Conservation (phyloP, 2,888 invertebrate species). For the Ichneumoninae sp. region DNA sequence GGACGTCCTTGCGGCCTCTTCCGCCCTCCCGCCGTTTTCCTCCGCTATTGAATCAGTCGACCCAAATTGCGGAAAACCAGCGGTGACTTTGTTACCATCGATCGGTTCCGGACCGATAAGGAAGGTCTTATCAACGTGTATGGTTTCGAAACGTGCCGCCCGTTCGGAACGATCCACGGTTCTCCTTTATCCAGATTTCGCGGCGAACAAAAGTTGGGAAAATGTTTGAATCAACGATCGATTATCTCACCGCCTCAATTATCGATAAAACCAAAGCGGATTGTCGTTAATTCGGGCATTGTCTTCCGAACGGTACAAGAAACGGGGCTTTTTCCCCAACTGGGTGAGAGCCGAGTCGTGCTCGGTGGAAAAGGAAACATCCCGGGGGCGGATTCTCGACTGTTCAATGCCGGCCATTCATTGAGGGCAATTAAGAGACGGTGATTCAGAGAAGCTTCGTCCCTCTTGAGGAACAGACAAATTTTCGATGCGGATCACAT, state of each 20-base stretch:
- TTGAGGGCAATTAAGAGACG: conserved; percentile 71
- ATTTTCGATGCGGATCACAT: conserved; percentile 60
- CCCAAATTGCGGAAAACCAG: conserved; percentile 61
- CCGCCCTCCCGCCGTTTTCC: conserved; percentile 25
- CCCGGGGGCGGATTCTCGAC: conserved; percentile 62
- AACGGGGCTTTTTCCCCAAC: neutral
- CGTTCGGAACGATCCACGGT: conserved; percentile 8
- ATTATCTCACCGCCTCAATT: conserved; percentile 44
- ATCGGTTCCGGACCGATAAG: conserved; percentile 45
- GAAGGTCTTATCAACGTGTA: conserved; percentile 54
- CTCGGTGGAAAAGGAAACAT: conserved; percentile 58
- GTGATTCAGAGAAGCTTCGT: neutral
- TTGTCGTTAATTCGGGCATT: conserved; percentile 60
- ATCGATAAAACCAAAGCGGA: conserved; percentile 44
- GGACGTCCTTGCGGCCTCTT: conserved; percentile 53
- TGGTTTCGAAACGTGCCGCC: conserved; percentile 51
- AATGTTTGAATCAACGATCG: conserved; percentile 40
- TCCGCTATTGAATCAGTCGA: conserved; percentile 69
- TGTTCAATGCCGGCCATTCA: conserved; percentile 73
- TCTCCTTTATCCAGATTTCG: conserved; percentile 25
- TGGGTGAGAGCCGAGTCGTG: conserved; percentile 10
- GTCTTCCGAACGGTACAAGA: conserved; percentile 36
- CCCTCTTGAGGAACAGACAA: neutral
- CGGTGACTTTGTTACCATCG: conserved; percentile 63
- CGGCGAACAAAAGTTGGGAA: conserved; percentile 50